These are phyloP conservation scores for Drosophila hawaiiensis DNA, from an alignment of 2,888 invertebrate species.

Conservation along the genomic window DNA sequence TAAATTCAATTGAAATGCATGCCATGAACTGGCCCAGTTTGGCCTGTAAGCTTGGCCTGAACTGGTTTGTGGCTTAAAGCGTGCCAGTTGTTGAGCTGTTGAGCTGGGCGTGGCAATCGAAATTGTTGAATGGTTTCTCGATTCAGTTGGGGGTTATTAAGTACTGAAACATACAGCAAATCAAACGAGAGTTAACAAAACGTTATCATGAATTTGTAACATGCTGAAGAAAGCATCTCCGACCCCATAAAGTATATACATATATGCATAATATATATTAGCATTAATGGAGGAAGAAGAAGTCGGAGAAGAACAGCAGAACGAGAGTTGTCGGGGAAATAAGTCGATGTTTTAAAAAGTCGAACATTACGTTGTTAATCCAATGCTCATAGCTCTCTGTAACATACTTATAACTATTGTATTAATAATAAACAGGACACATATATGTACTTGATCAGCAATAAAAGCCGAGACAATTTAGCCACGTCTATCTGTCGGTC, in stretches of 20 bases:
- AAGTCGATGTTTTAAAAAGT: too few relatives aligned
- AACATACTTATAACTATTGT: too few relatives aligned
- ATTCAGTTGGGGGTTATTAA: too few relatives aligned
- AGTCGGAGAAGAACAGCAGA: too few relatives aligned
- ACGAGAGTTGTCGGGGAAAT: too few relatives aligned
- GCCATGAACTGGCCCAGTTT: conserved; percentile 37
- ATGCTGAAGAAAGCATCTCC: not conserved
- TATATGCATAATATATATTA: not conserved
- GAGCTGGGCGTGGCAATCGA: conserved; percentile 6
- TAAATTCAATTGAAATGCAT: conserved; percentile 59
- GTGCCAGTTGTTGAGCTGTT: not conserved
- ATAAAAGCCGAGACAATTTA: not conserved
- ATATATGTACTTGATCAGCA: not conserved
- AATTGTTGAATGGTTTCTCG: not conserved
- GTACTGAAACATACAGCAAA: rapidly evolving
- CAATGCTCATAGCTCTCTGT: too few relatives aligned
- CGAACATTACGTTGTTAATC: too few relatives aligned
- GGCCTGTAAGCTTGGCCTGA: conserved; percentile 30
- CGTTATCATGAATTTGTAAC: too few relatives aligned
- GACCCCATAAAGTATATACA: too few relatives aligned
- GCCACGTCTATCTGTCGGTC: not conserved
- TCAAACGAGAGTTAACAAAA: not conserved
- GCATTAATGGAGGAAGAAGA: too few relatives aligned
- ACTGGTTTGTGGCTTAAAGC: conserved; percentile 64
- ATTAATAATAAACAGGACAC: too few relatives aligned